phyloP scores from a whole-genome alignment of 2,888 invertebrate genomes.

The Drosophila sordidula region DNA sequence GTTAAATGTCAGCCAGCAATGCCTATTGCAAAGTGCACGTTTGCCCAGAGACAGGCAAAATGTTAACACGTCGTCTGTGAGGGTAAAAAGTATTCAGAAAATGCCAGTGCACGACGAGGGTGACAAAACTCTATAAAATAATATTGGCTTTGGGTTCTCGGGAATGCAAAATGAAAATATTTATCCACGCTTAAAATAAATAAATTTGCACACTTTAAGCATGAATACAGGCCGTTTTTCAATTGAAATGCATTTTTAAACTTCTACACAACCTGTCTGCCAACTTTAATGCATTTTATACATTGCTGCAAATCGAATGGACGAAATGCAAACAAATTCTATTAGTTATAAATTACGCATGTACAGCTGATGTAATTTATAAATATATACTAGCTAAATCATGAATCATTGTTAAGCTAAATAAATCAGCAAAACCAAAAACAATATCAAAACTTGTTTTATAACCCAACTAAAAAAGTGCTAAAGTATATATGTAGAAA shows the following conservation, averaged over 20 bases:
- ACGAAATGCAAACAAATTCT: too few species aligned
- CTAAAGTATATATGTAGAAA: background rate
- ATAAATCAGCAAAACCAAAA: too few species aligned
- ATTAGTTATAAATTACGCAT: too few species aligned
- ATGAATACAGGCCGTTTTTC: background rate
- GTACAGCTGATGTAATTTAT: background rate
- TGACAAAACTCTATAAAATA: constrained; percentile 17
- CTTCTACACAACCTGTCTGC: background rate
- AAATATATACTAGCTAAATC: constrained; percentile 27
- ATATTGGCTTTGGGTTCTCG: constrained; percentile 19
- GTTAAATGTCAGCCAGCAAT: constrained; percentile 36
- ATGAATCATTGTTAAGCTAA: constrained; percentile 34
- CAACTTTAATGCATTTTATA: background rate
- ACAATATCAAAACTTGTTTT: too few species aligned
- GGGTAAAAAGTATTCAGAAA: constrained; percentile 19
- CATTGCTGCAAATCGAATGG: too few species aligned
- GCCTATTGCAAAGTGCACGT: constrained; percentile 25
- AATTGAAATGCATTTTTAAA: background rate
- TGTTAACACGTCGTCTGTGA: constrained; percentile 8
- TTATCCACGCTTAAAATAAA: constrained; percentile 7
- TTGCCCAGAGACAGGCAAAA: constrained; percentile 4
- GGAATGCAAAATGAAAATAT: constrained; percentile 13
- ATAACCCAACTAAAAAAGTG: background rate
- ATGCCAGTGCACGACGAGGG: constrained; percentile 8
- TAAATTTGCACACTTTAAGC: background rate